Base-by-base conservation (phyloP, 2,888 invertebrate genomes). In the Spilosoma lubricipeda region DNA sequence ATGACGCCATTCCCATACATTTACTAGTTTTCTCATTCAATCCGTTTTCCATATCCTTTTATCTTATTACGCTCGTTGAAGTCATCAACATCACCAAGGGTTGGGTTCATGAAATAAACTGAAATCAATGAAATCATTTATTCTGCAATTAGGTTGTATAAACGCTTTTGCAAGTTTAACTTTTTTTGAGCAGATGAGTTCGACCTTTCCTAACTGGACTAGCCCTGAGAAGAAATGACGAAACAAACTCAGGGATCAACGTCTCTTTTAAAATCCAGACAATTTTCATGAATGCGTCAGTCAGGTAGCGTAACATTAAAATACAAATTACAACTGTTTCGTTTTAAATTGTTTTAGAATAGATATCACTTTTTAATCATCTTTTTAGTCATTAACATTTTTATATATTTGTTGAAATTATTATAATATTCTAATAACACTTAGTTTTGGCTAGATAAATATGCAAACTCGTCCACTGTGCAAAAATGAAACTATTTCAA, bases 381-480 rank as follows among this genome's bases (percentile, higher is more conserved):
- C 13, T 27, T 27, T 15, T 27, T 59, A 3, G 15, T 27, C 59
- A 27, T 15, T 27, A 27, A 27, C 5, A n/a, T 59, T 59, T 59
- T 27, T 59, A 5, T 59, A 27, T 27, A 59, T 59, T 27, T 3
- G 4, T 59, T 27, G 59, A 77, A 77, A 69, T 71, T 77, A 71
- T 76, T 68, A 68, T 48, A 70, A 75, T 69, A 64, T 74, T 75
- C 77, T 77, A 80, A 80, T 82, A 78, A 77, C 33, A 72, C 63
- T 71, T 76, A 67, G 69, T 78, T 74, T 80, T 75, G 68, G 48
- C 23, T 64, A 77, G 68, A 82, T 84, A 77, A 81, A 78, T 84
- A 82, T 84, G 76, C 36, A 73, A 84, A 84, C 81, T n/a, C 45
- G n/a, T 71, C 79, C 79, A 83, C 83, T 79, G 79, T 79, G 77